These are phyloP conservation scores for Mugil cephalus DNA, from an alignment of 2,113 vertebrate genomes.

Conservation along the genomic window DNA sequence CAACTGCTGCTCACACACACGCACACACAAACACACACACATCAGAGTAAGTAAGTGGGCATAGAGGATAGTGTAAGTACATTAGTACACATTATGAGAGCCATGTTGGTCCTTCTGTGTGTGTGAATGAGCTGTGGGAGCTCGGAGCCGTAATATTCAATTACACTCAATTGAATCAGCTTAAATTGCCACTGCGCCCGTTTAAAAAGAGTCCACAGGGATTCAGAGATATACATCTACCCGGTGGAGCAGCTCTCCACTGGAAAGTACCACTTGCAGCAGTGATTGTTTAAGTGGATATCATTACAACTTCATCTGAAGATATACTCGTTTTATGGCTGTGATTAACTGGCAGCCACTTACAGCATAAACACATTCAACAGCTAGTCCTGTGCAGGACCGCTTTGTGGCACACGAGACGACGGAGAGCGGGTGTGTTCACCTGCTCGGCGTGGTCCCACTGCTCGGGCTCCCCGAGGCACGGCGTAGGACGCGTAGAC, in stretches of 20 bases:
- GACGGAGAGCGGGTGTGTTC: conserved; percentile 18
- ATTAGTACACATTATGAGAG: conserved; percentile 30
- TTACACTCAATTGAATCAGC: conserved; percentile 49
- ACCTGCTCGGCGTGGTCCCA: conserved; percentile 94
- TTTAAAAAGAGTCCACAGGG: conserved; percentile 26
- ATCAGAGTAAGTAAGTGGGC: neutral
- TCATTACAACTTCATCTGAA: conserved; percentile 11
- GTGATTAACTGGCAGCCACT: conserved; percentile 7
- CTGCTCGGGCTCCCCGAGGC: conserved; percentile 87
- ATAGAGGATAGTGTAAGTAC: neutral
- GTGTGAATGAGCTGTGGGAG: conserved; percentile 16
- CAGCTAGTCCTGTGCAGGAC: conserved; percentile 6
- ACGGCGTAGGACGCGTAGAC: conserved; percentile 88
- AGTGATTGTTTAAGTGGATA: conserved; percentile 33
- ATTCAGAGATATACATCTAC: conserved; percentile 51
- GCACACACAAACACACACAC: conserved; percentile 40
- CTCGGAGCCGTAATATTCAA: conserved; percentile 45
- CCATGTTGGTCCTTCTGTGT: neutral
- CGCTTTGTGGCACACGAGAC: neutral
- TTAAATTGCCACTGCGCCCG: conserved; percentile 29
- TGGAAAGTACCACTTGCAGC: conserved; percentile 23
- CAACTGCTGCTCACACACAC: conserved; percentile 83
- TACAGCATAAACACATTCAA: neutral
- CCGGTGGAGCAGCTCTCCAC: conserved; percentile 10
- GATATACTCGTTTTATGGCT: neutral